Percentiles rank a stretch among this genome's conserved stretches.
These are phyloP conservation scores for Psittacula cyanocephala DNA, from an alignment of 2,113 vertebrate genomes.

Conservation along the genomic window DNA sequence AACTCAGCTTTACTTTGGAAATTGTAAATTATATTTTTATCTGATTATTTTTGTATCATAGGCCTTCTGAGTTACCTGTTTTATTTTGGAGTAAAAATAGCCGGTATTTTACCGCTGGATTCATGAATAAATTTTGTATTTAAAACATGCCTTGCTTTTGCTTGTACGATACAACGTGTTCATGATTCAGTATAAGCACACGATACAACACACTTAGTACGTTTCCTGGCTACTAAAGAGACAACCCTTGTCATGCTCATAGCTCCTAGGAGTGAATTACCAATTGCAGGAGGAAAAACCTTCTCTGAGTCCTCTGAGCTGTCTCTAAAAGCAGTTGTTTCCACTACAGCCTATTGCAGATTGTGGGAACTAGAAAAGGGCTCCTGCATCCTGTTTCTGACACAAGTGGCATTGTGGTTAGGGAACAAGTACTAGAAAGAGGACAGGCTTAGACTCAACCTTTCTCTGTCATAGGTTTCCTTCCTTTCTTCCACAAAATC, in stretches of 20 bases:
- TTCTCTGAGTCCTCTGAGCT: background rate
- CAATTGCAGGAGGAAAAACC: background rate
- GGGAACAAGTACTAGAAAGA: background rate
- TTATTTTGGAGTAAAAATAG: background rate
- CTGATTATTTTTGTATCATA: background rate
- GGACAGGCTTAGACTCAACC: background rate
- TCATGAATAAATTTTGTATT: slow-evolving; percentile 62
- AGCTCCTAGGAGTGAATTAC: background rate
- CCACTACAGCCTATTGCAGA: background rate
- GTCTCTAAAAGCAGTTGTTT: background rate
- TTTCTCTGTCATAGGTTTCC: background rate
- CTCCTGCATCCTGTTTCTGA: background rate
- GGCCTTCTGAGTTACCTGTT: background rate
- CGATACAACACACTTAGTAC: background rate
- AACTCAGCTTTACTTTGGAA: background rate
- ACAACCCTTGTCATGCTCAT: background rate
- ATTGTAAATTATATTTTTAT: background rate
- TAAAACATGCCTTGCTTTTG: background rate
- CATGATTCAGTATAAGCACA: background rate
- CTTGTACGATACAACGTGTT: background rate
- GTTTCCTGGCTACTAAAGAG: background rate
- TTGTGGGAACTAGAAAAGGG: background rate
- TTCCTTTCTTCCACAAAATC: background rate
- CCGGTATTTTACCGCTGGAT: background rate
- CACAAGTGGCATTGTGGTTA: background rate